Base-by-base conservation (phyloP, 2,888 invertebrate genomes). In the Urechis unicinctus region DNA sequence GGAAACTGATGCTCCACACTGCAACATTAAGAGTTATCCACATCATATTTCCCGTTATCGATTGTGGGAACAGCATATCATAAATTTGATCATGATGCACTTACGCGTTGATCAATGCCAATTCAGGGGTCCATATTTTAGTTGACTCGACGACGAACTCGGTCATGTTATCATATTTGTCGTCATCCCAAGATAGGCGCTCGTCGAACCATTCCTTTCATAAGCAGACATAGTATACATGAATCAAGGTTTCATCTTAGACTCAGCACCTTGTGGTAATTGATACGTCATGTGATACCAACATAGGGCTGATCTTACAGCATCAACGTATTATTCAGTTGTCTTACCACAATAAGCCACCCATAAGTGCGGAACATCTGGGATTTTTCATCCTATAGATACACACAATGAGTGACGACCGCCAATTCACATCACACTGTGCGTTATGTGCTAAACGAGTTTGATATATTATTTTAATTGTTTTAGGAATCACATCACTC, bases 81-180 rank as follows among this genome's bases (percentile, higher is more conserved):
- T n/a, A 21, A 36, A 17, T 9, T 9, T 36, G 36, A 36, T 13
- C 9, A 17, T 9, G 36, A 36, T 13, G 26, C 3, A 41, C 48
- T 26, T 29, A 58, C 58, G 55, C 58, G 44, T 58, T 58, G 29
- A 58, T 58, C 6, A 58, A 52, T 5, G 58, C 58, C 24, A 58
- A 31, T 45, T 58, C 58, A 4, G 58, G 58, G 13, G 52, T 55
- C 58, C 58, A 58, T n/a, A 58, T 21, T 21, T 30, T 26, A 17
- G 29, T 29, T 5, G 58, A 58, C 22, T 55, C 55, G 29, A 58
- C 58, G 24, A 56, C 50, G 43, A 58, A 55, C 43, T 55, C 31
- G 4, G 58, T 51, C 50, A 56, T 1, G 47, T 58, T 56, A n/a
- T 51, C 55, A 42, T 53, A 58, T 25, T 30, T n/a, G 17, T 31